phyloP scores from a whole-genome alignment of 2,113 vertebrate species.

The Dipodomys spectabilis region DNA sequence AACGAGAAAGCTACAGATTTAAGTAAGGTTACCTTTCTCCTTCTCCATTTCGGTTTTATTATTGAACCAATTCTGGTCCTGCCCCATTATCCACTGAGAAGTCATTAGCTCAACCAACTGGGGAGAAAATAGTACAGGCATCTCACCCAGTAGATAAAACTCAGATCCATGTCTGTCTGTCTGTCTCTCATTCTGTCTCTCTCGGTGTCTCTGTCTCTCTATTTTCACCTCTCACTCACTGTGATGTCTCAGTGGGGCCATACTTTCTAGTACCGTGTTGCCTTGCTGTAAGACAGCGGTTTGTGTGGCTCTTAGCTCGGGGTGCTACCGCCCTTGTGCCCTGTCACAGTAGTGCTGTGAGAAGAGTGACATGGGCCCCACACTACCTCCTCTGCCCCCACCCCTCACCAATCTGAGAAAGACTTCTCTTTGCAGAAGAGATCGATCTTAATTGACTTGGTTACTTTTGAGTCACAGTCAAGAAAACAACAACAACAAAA shows the following conservation, averaged over 20 bases:
- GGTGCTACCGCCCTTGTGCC: not conserved
- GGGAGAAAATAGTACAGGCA: not conserved
- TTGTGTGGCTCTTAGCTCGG: not conserved
- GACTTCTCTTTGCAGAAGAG: slow-evolving; percentile 1
- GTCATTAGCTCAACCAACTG: not conserved
- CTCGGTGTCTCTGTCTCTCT: too few species aligned
- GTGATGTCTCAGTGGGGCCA: not conserved
- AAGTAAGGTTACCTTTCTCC: slow-evolving; percentile 86
- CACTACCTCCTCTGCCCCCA: fast-evolving
- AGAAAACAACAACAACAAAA: not conserved
- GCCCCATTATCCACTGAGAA: not conserved
- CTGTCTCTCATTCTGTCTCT: too few species aligned
- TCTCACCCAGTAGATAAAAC: not conserved
- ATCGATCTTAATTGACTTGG: slow-evolving; percentile 7
- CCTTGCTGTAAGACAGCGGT: not conserved
- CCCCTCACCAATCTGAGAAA: not conserved
- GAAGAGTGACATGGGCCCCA: not conserved
- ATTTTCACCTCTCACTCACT: too few species aligned
- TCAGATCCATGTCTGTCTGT: not conserved
- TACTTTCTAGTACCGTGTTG: not conserved
- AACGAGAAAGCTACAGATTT: slow-evolving; percentile 94
- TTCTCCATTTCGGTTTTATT: not conserved
- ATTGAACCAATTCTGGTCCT: not conserved
- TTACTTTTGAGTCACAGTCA: slow-evolving; percentile 42
- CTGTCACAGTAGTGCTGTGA: not conserved